These are phyloP conservation scores for Gadus macrocephalus DNA, from an alignment of 2,113 vertebrate genomes.

Conservation along the genomic window DNA sequence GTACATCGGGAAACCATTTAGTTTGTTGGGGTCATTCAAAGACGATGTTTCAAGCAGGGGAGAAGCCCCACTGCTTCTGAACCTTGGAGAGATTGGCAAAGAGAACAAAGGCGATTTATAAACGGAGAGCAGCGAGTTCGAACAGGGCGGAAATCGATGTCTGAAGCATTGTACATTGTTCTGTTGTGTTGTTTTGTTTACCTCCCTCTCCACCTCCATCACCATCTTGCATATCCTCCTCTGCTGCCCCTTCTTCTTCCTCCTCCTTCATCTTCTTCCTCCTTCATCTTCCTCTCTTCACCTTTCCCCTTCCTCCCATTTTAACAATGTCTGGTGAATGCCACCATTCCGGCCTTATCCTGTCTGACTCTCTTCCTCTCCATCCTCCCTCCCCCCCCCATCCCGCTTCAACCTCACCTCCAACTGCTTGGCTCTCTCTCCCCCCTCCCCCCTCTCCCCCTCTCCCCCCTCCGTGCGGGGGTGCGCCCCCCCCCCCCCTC, in stretches of 20 bases:
- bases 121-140: too few relatives aligned
- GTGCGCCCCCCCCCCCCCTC: slow-evolving; percentile 48
- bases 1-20: too few relatives aligned
- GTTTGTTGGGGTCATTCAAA: too few relatives aligned
- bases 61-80: too few relatives aligned
- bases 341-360: not conserved
- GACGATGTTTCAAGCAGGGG: too few relatives aligned
- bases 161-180: not conserved
- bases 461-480: slow-evolving; percentile 29
- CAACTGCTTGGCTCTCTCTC: not conserved
- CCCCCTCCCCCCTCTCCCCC: slow-evolving; percentile 8
- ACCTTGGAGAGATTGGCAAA: too few relatives aligned
- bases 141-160: too few relatives aligned
- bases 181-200: slow-evolving; percentile 38
- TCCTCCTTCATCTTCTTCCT: slow-evolving; percentile 45
- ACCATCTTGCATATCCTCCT: slow-evolving; percentile 74
- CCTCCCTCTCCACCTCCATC: slow-evolving; percentile 26
- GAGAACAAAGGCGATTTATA: too few relatives aligned
- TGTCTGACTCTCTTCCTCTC: slow-evolving; percentile 11
- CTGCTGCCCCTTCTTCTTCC: slow-evolving; percentile 44
- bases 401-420: slow-evolving; percentile 9
- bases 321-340: not conserved
- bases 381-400: slow-evolving; percentile 47
- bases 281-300: slow-evolving; percentile 1
- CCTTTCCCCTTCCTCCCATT: slow-evolving; percentile 23